These are phyloP conservation scores for Leptatherina wallacei DNA, from an alignment of 2,797 vertebrate species.

Conservation along the genomic window DNA sequence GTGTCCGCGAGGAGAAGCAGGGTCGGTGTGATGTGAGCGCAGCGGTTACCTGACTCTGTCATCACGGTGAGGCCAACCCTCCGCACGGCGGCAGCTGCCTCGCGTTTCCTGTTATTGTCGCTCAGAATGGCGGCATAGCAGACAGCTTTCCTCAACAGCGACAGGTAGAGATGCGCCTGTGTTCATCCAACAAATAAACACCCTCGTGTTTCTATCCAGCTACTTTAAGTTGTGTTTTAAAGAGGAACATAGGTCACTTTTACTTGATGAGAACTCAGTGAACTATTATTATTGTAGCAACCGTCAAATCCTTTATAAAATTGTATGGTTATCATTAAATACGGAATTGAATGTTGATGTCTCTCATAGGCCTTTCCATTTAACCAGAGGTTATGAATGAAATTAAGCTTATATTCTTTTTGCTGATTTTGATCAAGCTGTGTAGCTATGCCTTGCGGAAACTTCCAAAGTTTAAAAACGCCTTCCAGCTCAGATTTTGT, in stretches of 20 bases:
- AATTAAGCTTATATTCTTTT: not conserved
- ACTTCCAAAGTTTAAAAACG: not conserved
- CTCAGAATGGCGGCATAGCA: constrained; percentile 9
- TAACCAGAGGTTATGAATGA: not conserved
- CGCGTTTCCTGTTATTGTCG: constrained; percentile 69
- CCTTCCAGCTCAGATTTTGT: not conserved
- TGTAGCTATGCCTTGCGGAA: not conserved
- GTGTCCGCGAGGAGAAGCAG: constrained; percentile 26
- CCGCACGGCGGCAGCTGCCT: constrained; percentile 41
- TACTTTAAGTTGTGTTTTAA: not conserved
- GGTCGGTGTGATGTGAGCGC: constrained; percentile 26
- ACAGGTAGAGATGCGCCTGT: constrained; percentile 28
- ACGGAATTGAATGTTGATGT: not conserved
- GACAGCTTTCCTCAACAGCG: constrained; percentile 8
- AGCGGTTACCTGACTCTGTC: constrained; percentile 78
- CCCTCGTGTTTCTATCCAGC: not conserved
- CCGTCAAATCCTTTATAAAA: not conserved
- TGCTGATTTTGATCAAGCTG: not conserved
- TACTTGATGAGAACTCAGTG: not conserved
- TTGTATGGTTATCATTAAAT: not conserved
- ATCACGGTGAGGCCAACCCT: constrained; percentile 61
- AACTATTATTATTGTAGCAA: not conserved
- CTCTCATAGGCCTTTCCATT: not conserved
- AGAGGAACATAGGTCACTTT: not conserved
- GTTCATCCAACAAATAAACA: not conserved